These are phyloP conservation scores for Palythoa grandiflora DNA, from an alignment of 92 coral and sea anemone genomes.

Conservation along the genomic window DNA sequence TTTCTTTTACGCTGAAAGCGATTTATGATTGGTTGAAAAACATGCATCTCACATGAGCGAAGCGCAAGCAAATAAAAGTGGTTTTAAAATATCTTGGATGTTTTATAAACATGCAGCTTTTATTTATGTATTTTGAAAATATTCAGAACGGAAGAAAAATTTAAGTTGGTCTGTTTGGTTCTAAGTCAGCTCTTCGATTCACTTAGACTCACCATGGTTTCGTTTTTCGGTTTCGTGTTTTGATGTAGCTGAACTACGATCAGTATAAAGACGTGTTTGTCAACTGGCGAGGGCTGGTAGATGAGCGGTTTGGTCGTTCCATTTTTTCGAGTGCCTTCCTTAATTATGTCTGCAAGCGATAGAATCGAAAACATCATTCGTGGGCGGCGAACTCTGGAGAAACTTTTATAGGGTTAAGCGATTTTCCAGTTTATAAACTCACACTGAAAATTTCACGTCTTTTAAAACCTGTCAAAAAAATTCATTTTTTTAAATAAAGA, in stretches of 20 bases:
- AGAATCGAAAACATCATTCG: neutral
- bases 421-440: neutral
- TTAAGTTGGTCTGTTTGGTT: neutral
- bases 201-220: neutral
- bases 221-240: neutral
- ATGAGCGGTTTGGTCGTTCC: neutral
- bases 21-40: conserved; percentile 20
- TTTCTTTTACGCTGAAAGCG: neutral
- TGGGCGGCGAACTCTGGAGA: neutral
- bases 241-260: neutral
- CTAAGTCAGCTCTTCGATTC: neutral
- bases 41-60: neutral
- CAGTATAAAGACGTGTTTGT: neutral
- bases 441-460: neutral
- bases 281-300: neutral
- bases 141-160: neutral
- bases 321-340: conserved; percentile 3
- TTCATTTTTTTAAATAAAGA: no score
- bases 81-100: conserved; percentile 30
- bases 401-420: neutral
- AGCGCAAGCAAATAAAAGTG: conserved; percentile 10
- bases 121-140: conserved; percentile 9
- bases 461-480: no score
- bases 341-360: conserved; percentile 35
- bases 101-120: conserved; percentile 14